Evolutionary conservation across 2,888 invertebrate species (phyloP).

Genomic region (Pomacea canaliculata): DNA sequence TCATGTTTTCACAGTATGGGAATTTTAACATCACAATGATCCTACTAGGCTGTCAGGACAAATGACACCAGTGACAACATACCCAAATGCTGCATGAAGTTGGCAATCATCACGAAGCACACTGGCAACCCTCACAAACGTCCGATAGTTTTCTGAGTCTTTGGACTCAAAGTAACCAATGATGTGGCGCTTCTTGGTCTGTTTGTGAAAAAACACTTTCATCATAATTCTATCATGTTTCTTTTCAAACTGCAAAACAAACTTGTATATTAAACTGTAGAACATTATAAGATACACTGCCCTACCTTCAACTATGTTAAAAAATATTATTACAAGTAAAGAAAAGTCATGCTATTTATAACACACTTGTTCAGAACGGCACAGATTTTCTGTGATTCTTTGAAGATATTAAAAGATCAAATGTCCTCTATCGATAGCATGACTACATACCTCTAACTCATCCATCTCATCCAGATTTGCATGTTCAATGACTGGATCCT

Average conservation of each 20-base stretch:
- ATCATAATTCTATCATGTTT: too few species aligned
- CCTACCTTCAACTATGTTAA: too few species aligned
- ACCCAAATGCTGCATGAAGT: conserved; percentile 92
- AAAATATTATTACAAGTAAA: too few species aligned
- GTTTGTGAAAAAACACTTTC: conserved; percentile 38
- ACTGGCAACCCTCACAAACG: conserved; percentile 73
- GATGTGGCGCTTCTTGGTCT: conserved; percentile 80
- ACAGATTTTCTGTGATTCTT: too few species aligned
- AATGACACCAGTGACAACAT: conserved; percentile 36
- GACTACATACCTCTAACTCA: conserved; percentile 60
- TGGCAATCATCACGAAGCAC: conserved; percentile 95
- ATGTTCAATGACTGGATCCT: conserved; percentile 66
- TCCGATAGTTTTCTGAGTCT: conserved; percentile 53
- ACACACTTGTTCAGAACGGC: too few species aligned
- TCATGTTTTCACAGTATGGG: background rate
- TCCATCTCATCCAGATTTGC: conserved; percentile 78
- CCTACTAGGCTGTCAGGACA: background rate
- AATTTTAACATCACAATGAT: background rate
- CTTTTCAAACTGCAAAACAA: too few species aligned
- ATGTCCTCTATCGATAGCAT: background rate
- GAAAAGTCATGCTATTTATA: too few species aligned
- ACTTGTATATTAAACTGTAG: too few species aligned
- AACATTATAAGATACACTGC: too few species aligned
- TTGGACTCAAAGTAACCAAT: conserved; percentile 87
- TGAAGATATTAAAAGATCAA: too few species aligned